Evolutionary conservation across 2,888 invertebrate species (phyloP).

Genomic region (Julus scanicus): DNA sequence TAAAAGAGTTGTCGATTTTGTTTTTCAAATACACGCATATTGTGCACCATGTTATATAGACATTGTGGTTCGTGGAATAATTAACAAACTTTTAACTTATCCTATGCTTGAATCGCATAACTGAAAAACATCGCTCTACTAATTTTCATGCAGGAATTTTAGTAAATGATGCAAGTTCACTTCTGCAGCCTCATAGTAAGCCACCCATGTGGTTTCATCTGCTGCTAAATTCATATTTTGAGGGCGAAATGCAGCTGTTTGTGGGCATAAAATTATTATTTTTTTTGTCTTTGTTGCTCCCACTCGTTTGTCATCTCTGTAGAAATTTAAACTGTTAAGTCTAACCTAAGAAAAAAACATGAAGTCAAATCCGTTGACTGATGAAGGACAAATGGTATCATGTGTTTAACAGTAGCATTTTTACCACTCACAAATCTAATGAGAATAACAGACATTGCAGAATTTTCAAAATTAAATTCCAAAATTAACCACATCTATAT

Average conservation of each 20-base stretch:
- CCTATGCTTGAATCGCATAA: no score
- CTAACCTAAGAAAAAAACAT: not conserved
- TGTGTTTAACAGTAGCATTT: not conserved
- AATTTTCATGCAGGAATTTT: no score
- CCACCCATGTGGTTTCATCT: not conserved
- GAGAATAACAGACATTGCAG: not conserved
- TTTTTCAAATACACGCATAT: not conserved
- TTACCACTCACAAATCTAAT: not conserved
- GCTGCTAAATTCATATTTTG: not conserved
- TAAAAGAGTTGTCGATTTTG: not conserved
- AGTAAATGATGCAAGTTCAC: no score
- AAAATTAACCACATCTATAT: not conserved
- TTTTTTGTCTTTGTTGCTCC: slow-evolving; percentile 9
- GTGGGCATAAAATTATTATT: not conserved
- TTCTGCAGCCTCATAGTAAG: not conserved
- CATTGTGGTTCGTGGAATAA: no score
- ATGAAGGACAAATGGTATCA: slow-evolving; percentile 24
- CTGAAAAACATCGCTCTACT: no score
- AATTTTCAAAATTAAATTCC: not conserved
- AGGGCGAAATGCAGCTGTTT: slow-evolving; percentile 1
- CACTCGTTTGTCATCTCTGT: slow-evolving; percentile 15
- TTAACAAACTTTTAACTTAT: no score
- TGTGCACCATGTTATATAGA: not conserved
- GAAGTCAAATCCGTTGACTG: slow-evolving; percentile 1
- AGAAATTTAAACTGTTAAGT: slow-evolving; percentile 28